Evolutionary conservation across 2,797 vertebrate genomes (phyloP), one percentile per base, ranked within the genome.

Genomic region (Pelobates cultripes): DNA sequence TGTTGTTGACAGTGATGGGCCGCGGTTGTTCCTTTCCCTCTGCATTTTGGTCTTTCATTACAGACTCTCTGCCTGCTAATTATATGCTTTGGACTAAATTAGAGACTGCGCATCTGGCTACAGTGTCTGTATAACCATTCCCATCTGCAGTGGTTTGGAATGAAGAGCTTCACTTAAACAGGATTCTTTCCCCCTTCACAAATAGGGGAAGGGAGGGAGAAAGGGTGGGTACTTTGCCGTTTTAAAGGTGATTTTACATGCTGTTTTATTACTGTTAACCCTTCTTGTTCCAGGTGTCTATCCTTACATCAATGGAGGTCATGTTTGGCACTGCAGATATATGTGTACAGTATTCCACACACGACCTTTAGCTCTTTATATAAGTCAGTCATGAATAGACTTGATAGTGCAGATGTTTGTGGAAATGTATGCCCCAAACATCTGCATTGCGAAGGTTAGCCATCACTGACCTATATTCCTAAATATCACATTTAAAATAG

Each of bases 121-220:
- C 82, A 84, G 82, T 84, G 77, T 84, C 82, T 79, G 45, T 71
- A 60, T 84, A 84, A 84, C 77, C 73, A 75, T 79, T 84, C 72
- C 82, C 82, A 84, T 84, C 82, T 79, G 82, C 82, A 84, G 82
- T 67, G 82, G 82, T 84, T 84, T 84, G 82, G 82, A 84, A 75
- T 79, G 67, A 79, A 79, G 72, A 75, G 57, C 67, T 79, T 73
- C 44, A 53, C 72, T 79, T 79, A 70, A 75, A 73, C 67, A 71
- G 82, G 68, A 84, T 84, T 84, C 82, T 51, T 43, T 17, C 44
- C 67, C 67, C 66, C 55, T 28, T 55, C 42, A 47, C 47, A 70
- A 70, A 78, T 68, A 78, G 12, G 53, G 70, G 53, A 74, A 76
- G 81, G 64, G 14, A 69, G 53, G 61, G 12, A 51, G 78, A 15